A percentile compares a stretch with the other conserved stretches of the same genome.
Conservation (phyloP, 2,113 vertebrate species). For the Puntigrus tetrazona region DNA sequence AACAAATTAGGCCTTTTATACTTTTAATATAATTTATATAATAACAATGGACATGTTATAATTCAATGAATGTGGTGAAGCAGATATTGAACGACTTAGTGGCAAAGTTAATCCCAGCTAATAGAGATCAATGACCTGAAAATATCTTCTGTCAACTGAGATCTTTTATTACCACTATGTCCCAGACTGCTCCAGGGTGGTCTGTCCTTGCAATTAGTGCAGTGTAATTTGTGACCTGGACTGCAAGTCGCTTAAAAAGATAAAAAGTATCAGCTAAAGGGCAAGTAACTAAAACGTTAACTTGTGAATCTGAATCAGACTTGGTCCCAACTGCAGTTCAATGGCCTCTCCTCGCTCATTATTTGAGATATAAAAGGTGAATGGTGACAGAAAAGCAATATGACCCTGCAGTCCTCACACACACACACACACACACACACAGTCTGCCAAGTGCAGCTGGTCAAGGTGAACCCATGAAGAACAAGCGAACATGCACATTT, state of each 20-base stretch:
- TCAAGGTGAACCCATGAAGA: neutral
- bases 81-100: neutral
- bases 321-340: neutral
- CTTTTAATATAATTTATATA: neutral
- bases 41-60: neutral
- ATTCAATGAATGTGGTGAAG: neutral
- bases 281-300: neutral
- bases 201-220: neutral
- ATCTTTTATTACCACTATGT: neutral
- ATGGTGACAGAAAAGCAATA: conserved; percentile 17
- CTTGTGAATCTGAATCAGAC: neutral
- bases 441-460: neutral
- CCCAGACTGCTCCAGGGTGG: neutral
- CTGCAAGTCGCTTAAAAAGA: neutral
- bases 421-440: neutral
- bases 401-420: neutral
- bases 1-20: neutral
- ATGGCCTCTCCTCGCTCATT: neutral
- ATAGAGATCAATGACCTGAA: neutral
- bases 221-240: neutral
- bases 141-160: neutral
- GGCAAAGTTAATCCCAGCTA: neutral
- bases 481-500: neutral
- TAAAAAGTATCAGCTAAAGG: neutral
- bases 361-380: conserved; percentile 13